These are phyloP conservation scores for Ichneumoninae sp. DNA, from an alignment of 2,888 invertebrate species.

Conservation along the genomic window DNA sequence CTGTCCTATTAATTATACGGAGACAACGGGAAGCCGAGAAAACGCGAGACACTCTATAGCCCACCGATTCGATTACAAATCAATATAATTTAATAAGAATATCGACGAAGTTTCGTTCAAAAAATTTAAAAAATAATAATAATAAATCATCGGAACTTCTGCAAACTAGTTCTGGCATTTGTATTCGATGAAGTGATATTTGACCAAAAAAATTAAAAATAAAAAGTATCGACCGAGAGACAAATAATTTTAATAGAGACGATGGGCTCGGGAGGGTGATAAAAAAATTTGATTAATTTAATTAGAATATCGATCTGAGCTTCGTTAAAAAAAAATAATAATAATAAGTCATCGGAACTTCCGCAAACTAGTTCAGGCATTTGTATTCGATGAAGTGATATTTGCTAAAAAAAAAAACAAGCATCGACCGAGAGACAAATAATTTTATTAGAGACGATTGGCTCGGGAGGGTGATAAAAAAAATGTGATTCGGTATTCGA, in stretches of 20 bases:
- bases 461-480: constrained; percentile 31
- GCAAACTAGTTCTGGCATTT: neutral
- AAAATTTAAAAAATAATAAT: neutral
- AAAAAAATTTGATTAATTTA: constrained; percentile 49
- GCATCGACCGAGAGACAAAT: constrained; percentile 30
- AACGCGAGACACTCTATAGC: neutral
- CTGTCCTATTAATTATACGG: constrained; percentile 65
- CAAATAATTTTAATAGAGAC: constrained; percentile 45
- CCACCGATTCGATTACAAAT: constrained; percentile 31
- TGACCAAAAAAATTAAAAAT: constrained; percentile 18
- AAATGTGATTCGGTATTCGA: constrained; percentile 51
- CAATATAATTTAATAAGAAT: constrained; percentile 52
- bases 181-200: constrained; percentile 35
- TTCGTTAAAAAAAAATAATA: neutral
- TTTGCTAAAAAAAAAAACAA: constrained; percentile 4
- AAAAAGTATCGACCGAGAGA: neutral
- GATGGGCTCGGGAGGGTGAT: constrained; percentile 36
- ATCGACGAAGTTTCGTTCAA: constrained; percentile 6
- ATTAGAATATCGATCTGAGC: constrained; percentile 20
- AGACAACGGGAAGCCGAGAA: constrained; percentile 40
- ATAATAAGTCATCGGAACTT: constrained; percentile 7
- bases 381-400: constrained; percentile 32
- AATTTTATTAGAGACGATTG: constrained; percentile 41
- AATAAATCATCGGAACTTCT: constrained; percentile 1
- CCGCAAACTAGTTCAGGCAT: neutral